Conservation (phyloP, 2,113 vertebrate genomes). For the Dasypus novemcinctus region DNA sequence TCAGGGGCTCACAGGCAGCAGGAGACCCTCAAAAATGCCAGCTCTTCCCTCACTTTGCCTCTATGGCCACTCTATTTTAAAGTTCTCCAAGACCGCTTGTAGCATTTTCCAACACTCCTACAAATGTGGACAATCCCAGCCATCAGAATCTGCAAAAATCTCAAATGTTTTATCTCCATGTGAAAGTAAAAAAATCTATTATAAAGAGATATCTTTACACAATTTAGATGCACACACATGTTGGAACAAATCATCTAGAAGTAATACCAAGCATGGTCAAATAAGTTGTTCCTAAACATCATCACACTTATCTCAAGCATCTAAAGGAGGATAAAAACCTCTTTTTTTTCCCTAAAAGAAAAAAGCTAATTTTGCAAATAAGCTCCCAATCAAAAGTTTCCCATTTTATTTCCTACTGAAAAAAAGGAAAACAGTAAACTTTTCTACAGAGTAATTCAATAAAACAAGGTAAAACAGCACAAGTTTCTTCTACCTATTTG, state of each 20-base stretch:
- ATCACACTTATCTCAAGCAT: background rate
- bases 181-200: background rate
- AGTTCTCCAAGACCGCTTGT: background rate
- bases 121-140: background rate
- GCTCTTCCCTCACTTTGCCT: background rate
- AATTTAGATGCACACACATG: background rate
- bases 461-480: background rate
- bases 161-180: too few relatives aligned
- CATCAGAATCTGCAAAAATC: background rate
- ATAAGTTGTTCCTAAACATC: background rate
- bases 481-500: background rate
- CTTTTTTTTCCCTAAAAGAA: background rate
- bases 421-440: background rate
- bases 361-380: background rate
- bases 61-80: background rate
- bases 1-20: background rate
- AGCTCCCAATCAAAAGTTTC: background rate
- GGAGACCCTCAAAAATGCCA: too few relatives aligned
- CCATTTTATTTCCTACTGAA: background rate
- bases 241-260: background rate
- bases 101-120: background rate
- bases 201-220: background rate
- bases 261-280: background rate
- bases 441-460: background rate
- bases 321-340: background rate